Conservation (phyloP, 2,113 vertebrate genomes). For the Chunga burmeisteri region DNA sequence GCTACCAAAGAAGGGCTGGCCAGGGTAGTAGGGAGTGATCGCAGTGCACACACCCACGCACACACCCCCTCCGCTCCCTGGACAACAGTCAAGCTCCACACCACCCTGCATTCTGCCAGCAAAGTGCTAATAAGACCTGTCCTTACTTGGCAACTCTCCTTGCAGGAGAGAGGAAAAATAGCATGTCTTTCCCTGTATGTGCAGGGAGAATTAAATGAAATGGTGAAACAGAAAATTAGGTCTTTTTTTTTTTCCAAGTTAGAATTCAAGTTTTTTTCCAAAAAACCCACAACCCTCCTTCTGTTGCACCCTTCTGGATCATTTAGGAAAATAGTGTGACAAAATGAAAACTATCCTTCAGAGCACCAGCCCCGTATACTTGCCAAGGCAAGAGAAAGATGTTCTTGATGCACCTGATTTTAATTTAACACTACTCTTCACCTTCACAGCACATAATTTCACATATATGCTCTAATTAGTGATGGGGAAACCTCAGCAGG, state of each 20-base stretch:
- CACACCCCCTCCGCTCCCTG: neutral
- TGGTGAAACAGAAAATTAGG: neutral
- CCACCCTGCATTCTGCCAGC: neutral
- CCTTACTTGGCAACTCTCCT: neutral
- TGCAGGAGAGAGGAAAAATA: neutral
- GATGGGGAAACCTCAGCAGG: conserved; percentile 2
- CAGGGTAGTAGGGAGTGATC: neutral
- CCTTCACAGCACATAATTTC: conserved; percentile 35
- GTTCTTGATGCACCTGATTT: conserved; percentile 10
- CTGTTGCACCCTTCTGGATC: neutral
- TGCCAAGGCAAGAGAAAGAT: neutral
- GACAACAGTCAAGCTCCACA: neutral
- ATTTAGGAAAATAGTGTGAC: neutral
- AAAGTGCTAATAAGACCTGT: neutral
- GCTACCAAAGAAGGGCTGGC: neutral
- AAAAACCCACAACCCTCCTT: neutral
- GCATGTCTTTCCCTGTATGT: neutral
- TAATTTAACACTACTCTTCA: conserved; percentile 32
- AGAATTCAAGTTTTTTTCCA: neutral
- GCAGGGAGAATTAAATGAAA: neutral
- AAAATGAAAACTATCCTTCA: neutral
- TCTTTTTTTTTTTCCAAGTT: neutral
- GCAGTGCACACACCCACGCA: neutral
- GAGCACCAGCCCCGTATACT: neutral
- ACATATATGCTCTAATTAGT: conserved; percentile 1